phyloP scores from a whole-genome alignment of 2,797 vertebrate genomes.

The Pelobates cultripes region DNA sequence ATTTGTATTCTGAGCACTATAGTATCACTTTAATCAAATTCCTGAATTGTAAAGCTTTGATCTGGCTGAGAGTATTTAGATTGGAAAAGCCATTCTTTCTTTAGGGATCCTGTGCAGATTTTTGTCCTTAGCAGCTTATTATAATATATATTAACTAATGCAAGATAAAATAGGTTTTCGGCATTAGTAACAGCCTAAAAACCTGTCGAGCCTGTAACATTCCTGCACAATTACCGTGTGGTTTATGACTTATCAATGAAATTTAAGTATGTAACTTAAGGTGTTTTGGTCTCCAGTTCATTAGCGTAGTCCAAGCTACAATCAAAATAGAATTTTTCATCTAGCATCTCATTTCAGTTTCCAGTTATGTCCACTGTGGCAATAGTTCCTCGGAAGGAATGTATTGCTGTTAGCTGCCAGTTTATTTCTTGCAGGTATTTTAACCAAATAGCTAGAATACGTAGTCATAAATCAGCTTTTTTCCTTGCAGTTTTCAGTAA shows the following conservation, averaged over 20 bases:
- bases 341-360: conserved; percentile 33
- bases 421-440: conserved; percentile 32
- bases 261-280: conserved; percentile 40
- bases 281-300: conserved; percentile 31
- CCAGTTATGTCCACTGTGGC: conserved; percentile 15
- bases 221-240: conserved; percentile 50
- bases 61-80: conserved; percentile 15
- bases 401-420: conserved; percentile 15
- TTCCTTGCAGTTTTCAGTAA: conserved; percentile 30
- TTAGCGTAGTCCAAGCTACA: conserved; percentile 53
- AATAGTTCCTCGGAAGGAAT: conserved; percentile 33
- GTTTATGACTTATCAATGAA: conserved; percentile 45
- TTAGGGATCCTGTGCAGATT: neutral
- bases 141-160: conserved; percentile 53
- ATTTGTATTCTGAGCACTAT: no score
- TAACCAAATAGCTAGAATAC: conserved; percentile 17
- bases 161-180: conserved; percentile 60
- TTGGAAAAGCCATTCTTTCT: conserved; percentile 39
- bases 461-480: conserved; percentile 1
- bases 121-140: conserved; percentile 19
- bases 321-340: conserved; percentile 26
- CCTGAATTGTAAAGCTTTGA: conserved; percentile 44
- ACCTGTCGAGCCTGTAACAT: conserved; percentile 18
- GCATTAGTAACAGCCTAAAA: conserved; percentile 57
- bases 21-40: conserved; percentile 15